Evolutionary conservation across 2,888 invertebrate genomes (phyloP), one percentile per base, ranked within the genome.

Genomic region (Lobophora halterata): DNA sequence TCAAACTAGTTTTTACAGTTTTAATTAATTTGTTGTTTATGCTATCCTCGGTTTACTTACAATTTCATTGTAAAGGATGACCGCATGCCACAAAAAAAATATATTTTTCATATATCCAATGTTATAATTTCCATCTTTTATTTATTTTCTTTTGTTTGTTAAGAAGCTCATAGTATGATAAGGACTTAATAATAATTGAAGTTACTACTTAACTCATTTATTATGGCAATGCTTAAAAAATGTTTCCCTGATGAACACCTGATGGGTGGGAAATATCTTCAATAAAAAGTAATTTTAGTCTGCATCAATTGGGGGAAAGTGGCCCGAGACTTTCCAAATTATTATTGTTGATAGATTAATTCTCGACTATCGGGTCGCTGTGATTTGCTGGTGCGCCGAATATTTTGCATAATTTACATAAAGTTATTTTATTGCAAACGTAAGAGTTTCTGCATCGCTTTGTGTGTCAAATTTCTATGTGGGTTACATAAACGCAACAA

Each of bases 1-100:
- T 46, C 29, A 28, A 46, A 35, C 49, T 19, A 10, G 46, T 46
- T 46, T 44, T 44, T 46, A 46, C 52, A 35, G 44, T 44, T 49
- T 44, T 28, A 42, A 44, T 46, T 39, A 44, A 36, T 41, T 30
- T 32, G 31, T 5, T 38, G 21, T 38, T 38, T 11, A 10, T 14
- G 11, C 12, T 11, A 33, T 37, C 17, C 33, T 43, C 37, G 29
- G 20, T 26, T 11, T n/a, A 37, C 7, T 19, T 26, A 20, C 27
- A 14, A 17, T 10, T 10, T 7, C 31, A 36, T 32, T 23, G 23
- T 32, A 25, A 33, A 18, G 24, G 33, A 20, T 33, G 25, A 37
- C 7, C 8, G 30, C 37, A 7, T 31, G 25, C 11, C 14, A 1
- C 12, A 6, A 23, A 6, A 2, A 13, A 19, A 17, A 17, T 32